Evolutionary conservation across 2,888 invertebrate genomes (phyloP).

Genomic region (Heteromurus nitidus): DNA sequence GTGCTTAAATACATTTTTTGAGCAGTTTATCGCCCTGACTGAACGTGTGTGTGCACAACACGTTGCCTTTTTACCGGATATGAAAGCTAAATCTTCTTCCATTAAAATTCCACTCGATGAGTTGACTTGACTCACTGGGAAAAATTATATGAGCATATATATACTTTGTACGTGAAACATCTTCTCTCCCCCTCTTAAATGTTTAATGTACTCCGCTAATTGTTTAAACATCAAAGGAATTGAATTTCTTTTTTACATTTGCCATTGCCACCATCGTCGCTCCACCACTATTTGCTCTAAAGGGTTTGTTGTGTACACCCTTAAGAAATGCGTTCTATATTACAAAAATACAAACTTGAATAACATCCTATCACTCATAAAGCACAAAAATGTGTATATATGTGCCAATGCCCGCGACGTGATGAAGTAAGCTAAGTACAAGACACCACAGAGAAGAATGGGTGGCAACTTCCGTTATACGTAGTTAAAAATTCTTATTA

Average conservation of each 20-base stretch:
- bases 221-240: constrained; percentile 26
- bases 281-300: neutral
- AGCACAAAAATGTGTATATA: neutral
- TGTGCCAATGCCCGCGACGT: constrained; percentile 12
- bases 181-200: constrained; percentile 13
- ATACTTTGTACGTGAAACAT: neutral
- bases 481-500: neutral
- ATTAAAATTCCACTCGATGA: constrained; percentile 36
- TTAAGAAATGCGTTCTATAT: neutral
- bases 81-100: constrained; percentile 38
- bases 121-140: constrained; percentile 31
- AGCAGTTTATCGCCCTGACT: neutral
- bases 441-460: constrained; percentile 30
- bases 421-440: constrained; percentile 31
- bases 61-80: constrained; percentile 37
- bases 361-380: constrained; percentile 15
- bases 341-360: neutral
- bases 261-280: neutral
- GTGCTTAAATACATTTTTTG: neutral
- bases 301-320: neutral
- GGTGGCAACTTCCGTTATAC: constrained; percentile 54
- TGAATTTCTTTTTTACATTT: constrained; percentile 16
- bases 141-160: neutral
- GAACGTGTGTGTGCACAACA: neutral
- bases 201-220: constrained; percentile 41